phyloP scores from a whole-genome alignment of 2,113 vertebrate species.

The Irena cyanogastra region DNA sequence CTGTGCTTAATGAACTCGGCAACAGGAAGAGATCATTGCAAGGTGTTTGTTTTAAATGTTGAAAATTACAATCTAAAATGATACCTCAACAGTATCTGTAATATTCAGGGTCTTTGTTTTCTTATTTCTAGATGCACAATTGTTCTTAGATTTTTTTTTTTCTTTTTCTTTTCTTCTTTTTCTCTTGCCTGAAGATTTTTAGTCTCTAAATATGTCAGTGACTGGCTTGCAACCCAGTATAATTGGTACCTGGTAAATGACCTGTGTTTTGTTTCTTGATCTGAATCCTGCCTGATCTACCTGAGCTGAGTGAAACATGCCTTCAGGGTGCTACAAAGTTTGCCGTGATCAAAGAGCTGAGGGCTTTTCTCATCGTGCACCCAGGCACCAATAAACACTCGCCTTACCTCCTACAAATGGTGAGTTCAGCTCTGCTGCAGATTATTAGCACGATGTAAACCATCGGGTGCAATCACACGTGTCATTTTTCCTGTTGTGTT shows the following conservation, averaged over 20 bases:
- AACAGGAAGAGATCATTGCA: background rate
- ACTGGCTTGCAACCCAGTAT: background rate
- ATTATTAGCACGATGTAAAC: constrained; percentile 28
- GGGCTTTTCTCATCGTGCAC: background rate
- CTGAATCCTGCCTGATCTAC: background rate
- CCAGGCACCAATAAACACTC: background rate
- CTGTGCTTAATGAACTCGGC: background rate
- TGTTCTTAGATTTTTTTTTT: background rate
- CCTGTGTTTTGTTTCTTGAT: background rate
- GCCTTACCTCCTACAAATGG: background rate
- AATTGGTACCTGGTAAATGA: background rate
- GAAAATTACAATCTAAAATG: background rate
- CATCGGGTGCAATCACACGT: background rate
- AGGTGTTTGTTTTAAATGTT: constrained; percentile 12
- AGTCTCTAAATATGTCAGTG: background rate
- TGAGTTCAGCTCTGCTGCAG: background rate
- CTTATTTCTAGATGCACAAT: background rate
- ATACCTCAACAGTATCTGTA: background rate
- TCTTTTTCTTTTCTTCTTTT: background rate
- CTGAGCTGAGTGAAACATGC: background rate
- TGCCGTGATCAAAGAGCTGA: background rate
- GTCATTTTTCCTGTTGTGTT: background rate
- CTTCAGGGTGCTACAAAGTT: background rate
- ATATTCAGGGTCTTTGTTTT: background rate
- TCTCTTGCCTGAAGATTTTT: background rate